Base-by-base conservation (phyloP, 2,888 invertebrate species). In the Scaptomyza flava region DNA sequence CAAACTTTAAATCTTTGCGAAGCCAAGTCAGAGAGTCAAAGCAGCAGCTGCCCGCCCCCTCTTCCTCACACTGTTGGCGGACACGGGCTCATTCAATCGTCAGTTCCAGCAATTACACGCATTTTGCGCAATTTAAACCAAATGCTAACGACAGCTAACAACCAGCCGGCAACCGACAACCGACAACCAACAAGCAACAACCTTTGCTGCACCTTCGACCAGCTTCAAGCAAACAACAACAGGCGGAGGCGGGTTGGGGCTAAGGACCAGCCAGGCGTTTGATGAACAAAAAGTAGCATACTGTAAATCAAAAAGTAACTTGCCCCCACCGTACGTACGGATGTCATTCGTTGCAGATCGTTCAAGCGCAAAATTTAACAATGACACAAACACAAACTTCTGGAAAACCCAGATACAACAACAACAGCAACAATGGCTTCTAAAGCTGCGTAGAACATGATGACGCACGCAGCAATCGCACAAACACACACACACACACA, bases 281-380 rank as follows among this genome's bases (percentile, higher is more conserved):
- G 86, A 83, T 81, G 83, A 81, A 84, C 84, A 84, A 84, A 84
- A 86, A 81, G 87, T 81, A 86, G 81, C 86, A 87, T 81, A 81
- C 86, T 86, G 87, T 87, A 86, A 87, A 87, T 86, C 85, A 87
- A 85, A 85, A 86, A 87, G 82, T 82, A 87, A 86, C 85, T 87
- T 87, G 86, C 83, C 38, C 34, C n/a, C 86, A n/a, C n/a, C n/a
- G n/a, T n/a, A n/a, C n/a, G 79, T 87, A 78, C 84, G 84, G 84
- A 85, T 85, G 84, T 85, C 84, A 85, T 87, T 87, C 84, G 84
- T 84, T 87, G 84, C 86, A 87, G 83, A 75, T 86, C 86, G 83
- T 81, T 86, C 86, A 73, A 86, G 86, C 88, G 86, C 86, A 87
- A 87, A 86, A 84, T 86, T 83, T 87, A 87, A 88, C 84, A 87